phyloP scores from a whole-genome alignment of 2,888 invertebrate species.

The Achlya flavicornis region DNA sequence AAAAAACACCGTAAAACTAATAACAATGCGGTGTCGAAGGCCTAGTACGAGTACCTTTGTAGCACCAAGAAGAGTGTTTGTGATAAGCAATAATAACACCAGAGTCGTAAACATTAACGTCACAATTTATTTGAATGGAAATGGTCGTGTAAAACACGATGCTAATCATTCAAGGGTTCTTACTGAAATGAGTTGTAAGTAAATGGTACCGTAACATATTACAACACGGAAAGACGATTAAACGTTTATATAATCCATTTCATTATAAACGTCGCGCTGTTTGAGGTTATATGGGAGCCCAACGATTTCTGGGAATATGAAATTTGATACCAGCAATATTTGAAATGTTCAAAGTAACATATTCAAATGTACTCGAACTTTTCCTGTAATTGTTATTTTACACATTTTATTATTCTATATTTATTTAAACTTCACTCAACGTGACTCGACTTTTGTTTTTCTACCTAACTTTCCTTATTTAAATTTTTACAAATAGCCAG shows the following conservation, averaged over 20 bases:
- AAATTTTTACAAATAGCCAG: too few relatives aligned
- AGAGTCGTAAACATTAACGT: conserved; percentile 15
- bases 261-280: not conserved
- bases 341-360: not conserved
- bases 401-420: too few relatives aligned
- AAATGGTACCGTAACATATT: conserved; percentile 8
- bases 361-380: not conserved
- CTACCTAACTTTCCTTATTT: too few relatives aligned
- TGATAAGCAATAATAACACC: conserved; percentile 20
- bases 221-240: conserved; percentile 1
- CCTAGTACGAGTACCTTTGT: conserved; percentile 33
- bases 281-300: not conserved
- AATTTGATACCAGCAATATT: not conserved
- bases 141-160: conserved; percentile 10
- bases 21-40: conserved; percentile 52
- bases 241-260: conserved; percentile 6
- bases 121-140: conserved; percentile 16
- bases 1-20: conserved; percentile 64
- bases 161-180: conserved; percentile 12
- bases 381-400: not conserved
- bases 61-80: conserved; percentile 13
- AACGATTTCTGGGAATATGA: not conserved
- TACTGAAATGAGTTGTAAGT: conserved; percentile 8
- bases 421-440: too few relatives aligned
- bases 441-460: too few relatives aligned